These are phyloP conservation scores for Plectrocnemia conspersa DNA, from an alignment of 1,140 invertebrate species.

Conservation along the genomic window DNA sequence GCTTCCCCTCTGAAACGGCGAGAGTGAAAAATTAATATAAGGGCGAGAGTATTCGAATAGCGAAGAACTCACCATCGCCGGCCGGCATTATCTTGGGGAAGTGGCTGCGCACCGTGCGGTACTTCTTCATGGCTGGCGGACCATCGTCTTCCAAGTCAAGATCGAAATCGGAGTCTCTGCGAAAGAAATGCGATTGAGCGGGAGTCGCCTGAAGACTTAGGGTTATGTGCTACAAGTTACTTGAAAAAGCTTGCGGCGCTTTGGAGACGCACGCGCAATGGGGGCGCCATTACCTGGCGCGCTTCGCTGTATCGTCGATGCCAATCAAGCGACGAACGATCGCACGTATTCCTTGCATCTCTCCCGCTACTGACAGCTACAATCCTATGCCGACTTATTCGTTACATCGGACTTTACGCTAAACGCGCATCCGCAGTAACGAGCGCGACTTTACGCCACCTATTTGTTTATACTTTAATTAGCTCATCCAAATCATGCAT, in stretches of 20 bases:
- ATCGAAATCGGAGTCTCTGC: slow-evolving; percentile 19
- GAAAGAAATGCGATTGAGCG: slow-evolving; percentile 1
- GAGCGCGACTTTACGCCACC: no score
- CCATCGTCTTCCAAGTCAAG: no score
- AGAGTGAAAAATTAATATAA: neutral
- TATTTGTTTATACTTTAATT: no score
- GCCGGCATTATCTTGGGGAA: slow-evolving; percentile 33
- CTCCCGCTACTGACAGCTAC: no score
- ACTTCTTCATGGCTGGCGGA: slow-evolving; percentile 33
- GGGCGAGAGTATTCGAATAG: neutral
- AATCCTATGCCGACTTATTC: no score
- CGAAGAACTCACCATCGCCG: slow-evolving; percentile 15
- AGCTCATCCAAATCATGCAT: no score
- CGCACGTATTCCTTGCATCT: neutral
- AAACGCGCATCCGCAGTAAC: no score
- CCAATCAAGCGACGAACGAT: neutral
- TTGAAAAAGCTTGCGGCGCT: neutral
- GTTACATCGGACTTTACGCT: no score
- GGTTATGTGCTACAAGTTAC: neutral
- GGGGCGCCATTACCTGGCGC: slow-evolving; percentile 7
- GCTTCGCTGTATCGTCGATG: neutral
- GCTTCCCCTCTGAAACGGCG: neutral
- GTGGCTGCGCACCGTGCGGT: slow-evolving; percentile 25
- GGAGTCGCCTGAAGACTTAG: neutral
- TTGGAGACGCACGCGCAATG: neutral